A percentile compares a stretch with the other conserved stretches of the same genome.
Conservation (phyloP, 1,140 invertebrate species). For the Chlorops oryzae region DNA sequence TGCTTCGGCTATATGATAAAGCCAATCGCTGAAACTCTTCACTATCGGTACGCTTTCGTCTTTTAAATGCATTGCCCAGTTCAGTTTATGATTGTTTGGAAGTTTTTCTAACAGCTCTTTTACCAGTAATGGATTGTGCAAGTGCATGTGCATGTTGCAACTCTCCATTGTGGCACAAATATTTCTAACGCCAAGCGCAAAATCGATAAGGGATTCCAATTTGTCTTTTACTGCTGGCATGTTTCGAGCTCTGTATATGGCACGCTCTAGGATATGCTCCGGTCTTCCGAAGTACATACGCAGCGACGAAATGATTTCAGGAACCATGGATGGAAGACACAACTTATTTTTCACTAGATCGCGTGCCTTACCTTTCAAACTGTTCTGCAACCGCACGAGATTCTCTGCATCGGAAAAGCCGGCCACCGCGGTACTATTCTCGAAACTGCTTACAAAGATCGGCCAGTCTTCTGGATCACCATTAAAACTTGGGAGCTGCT, state of each 20-base stretch:
- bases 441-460: too few species aligned
- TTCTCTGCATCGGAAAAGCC: too few species aligned
- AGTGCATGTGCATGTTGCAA: conserved; percentile 2
- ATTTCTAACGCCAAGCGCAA: conserved; percentile 3
- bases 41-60: not conserved
- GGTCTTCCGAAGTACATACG: conserved; percentile 6
- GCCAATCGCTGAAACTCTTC: not conserved
- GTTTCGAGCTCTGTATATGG: not conserved
- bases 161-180: conserved; percentile 9
- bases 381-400: too few species aligned
- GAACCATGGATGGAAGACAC: not conserved
- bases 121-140: conserved; percentile 2
- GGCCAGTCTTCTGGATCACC: too few species aligned
- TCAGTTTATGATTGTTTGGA: conserved; percentile 7
- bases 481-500: too few species aligned
- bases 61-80: conserved; percentile 8
- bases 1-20: too few species aligned
- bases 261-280: conserved; percentile 4
- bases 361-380: not conserved
- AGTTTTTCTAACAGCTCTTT: conserved; percentile 7
- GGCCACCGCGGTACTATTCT: too few species aligned
- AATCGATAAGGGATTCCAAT: conserved; percentile 5
- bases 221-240: conserved; percentile 8
- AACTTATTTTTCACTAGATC: conserved; percentile 7
- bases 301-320: conserved; percentile 8